These are phyloP conservation scores for Pomacea canaliculata DNA, from an alignment of 2,888 invertebrate genomes.

Conservation along the genomic window DNA sequence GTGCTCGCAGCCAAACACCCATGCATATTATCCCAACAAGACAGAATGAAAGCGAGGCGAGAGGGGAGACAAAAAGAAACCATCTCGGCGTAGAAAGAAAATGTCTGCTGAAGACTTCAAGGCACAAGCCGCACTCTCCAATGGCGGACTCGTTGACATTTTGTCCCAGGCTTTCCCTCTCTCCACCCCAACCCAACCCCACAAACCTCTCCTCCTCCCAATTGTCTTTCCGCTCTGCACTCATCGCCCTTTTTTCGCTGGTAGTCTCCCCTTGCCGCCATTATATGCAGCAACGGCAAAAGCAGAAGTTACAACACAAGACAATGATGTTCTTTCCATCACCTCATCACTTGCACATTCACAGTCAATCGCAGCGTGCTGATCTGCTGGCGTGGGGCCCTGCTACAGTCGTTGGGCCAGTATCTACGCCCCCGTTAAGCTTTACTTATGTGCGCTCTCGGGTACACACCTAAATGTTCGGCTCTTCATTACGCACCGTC, in stretches of 20 bases:
- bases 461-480: constrained; percentile 7
- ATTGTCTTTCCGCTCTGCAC: constrained; percentile 4
- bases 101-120: neutral
- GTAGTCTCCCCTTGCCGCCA: neutral
- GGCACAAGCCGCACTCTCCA: neutral
- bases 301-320: constrained; percentile 7
- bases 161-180: neutral
- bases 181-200: neutral
- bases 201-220: neutral
- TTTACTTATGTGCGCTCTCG: constrained; percentile 10
- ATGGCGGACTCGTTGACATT: neutral
- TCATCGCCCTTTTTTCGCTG: neutral
- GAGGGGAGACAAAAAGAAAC: neutral
- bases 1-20: neutral
- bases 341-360: constrained; percentile 2
- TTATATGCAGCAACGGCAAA: constrained; percentile 1
- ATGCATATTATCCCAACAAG: neutral
- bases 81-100: neutral
- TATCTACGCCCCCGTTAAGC: constrained; percentile 10
- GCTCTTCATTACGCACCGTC: constrained; percentile 2
- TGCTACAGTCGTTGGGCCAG: neutral
- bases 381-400: neutral
- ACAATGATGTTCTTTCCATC: constrained; percentile 9
- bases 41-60: neutral
- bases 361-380: neutral